Evolutionary conservation across 1,140 invertebrate genomes (phyloP).

Genomic region (Rhizoglyphus robini): DNA sequence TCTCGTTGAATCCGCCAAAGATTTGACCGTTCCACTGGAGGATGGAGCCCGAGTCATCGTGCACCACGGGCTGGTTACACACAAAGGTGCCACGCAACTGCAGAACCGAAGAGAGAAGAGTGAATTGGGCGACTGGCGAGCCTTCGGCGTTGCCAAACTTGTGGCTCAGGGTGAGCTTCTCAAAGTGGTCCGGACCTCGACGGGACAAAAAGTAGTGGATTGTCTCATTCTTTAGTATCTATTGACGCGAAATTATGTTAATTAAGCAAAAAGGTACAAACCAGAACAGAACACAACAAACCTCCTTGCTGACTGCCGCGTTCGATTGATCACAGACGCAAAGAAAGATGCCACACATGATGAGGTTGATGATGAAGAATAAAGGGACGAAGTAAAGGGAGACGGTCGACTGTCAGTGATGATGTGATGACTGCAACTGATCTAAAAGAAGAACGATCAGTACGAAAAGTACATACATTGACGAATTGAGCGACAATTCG

Average conservation of each 20-base stretch:
- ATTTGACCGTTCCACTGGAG: constrained; percentile 71
- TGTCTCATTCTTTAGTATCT: constrained; percentile 23
- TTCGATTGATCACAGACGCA: constrained; percentile 4
- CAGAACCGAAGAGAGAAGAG: constrained; percentile 41
- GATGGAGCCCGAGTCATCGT: constrained; percentile 41
- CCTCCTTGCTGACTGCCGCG: background rate
- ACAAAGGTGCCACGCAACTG: constrained; percentile 49
- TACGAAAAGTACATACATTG: no score
- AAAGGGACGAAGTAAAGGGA: background rate
- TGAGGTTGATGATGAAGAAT: background rate
- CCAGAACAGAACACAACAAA: background rate
- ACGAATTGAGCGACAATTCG: no score
- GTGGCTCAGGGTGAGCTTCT: background rate
- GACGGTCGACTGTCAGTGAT: no score
- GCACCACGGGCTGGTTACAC: constrained; percentile 43
- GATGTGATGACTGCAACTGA: no score
- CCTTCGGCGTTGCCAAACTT: background rate
- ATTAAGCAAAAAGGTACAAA: background rate
- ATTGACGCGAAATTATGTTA: background rate
- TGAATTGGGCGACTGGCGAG: background rate
- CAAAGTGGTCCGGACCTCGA: constrained; percentile 15
- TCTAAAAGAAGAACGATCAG: no score
- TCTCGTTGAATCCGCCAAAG: constrained; percentile 39
- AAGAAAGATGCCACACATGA: constrained; percentile 5
- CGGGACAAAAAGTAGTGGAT: constrained; percentile 1